Evolutionary conservation across 1,140 invertebrate species (phyloP).

Genomic region (Neotoxoptera formosana): DNA sequence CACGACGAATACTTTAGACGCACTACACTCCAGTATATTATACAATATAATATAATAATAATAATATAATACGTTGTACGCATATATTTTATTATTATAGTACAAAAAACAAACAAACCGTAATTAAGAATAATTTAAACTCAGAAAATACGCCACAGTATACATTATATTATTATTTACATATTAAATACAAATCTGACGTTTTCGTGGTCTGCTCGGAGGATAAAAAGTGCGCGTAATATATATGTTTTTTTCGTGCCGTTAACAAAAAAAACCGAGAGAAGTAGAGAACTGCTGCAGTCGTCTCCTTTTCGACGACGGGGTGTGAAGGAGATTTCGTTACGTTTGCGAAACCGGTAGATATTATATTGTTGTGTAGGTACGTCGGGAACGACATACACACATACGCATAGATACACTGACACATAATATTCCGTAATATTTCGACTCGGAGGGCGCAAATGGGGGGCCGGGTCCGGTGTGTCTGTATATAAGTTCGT

Average conservation of each 20-base stretch:
- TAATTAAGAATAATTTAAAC: background rate
- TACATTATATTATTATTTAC: background rate
- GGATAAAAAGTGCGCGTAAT: background rate
- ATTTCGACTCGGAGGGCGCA: background rate
- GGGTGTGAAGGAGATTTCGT: background rate
- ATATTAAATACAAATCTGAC: background rate
- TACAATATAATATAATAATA: background rate
- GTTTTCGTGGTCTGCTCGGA: background rate
- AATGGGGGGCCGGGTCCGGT: background rate
- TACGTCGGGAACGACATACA: background rate
- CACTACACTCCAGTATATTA: background rate
- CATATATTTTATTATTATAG: background rate
- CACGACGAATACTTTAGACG: background rate
- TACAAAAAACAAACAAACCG: background rate
- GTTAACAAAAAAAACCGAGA: background rate
- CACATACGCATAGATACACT: background rate
- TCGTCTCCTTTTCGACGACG: background rate
- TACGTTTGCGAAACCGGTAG: background rate
- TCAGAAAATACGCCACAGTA: background rate
- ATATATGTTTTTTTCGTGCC: background rate
- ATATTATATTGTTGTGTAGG: background rate
- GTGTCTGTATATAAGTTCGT: background rate
- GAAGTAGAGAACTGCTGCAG: background rate
- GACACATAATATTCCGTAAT: conserved; percentile 28
- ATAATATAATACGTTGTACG: background rate